Percentiles rank a stretch among this genome's conserved stretches.
Conservation (phyloP, 92 coral and sea anemone species). For the Epizoanthus rinbou region DNA sequence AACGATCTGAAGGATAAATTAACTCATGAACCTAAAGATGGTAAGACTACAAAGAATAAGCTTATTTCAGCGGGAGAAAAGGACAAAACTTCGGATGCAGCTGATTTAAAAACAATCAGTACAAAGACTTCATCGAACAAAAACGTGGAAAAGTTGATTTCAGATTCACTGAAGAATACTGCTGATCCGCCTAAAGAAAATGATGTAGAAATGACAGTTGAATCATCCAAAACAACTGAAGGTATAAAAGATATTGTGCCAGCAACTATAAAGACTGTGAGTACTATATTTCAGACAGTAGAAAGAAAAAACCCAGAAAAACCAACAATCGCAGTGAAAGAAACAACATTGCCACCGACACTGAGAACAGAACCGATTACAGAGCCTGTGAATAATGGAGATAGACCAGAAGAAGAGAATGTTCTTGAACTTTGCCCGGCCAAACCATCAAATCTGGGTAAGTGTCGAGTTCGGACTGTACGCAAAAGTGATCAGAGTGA, state of each 20-base stretch:
- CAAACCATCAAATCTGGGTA: slow-evolving; percentile 29
- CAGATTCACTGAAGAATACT: slow-evolving; percentile 2
- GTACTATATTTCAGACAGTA: not conserved
- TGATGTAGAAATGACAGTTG: not conserved
- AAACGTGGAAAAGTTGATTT: not conserved
- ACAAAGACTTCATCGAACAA: no score
- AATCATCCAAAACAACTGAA: not conserved
- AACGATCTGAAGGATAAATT: slow-evolving; percentile 20
- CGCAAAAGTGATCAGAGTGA: no score
- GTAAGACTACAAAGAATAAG: not conserved
- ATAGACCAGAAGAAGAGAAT: not conserved
- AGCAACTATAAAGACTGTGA: not conserved
- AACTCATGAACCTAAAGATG: not conserved
- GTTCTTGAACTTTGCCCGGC: slow-evolving; percentile 30
- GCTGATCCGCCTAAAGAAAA: not conserved
- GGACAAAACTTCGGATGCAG: not conserved
- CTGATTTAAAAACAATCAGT: not conserved
- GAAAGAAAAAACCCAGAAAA: no score
- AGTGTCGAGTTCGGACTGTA: not conserved
- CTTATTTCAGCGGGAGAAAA: not conserved
- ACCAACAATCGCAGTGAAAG: not conserved
- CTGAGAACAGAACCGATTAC: no score
- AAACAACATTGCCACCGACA: not conserved
- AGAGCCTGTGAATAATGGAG: not conserved
- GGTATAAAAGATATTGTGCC: not conserved